phyloP scores from a whole-genome alignment of 2,797 vertebrate species.

The Dromococcyx pavoninus region DNA sequence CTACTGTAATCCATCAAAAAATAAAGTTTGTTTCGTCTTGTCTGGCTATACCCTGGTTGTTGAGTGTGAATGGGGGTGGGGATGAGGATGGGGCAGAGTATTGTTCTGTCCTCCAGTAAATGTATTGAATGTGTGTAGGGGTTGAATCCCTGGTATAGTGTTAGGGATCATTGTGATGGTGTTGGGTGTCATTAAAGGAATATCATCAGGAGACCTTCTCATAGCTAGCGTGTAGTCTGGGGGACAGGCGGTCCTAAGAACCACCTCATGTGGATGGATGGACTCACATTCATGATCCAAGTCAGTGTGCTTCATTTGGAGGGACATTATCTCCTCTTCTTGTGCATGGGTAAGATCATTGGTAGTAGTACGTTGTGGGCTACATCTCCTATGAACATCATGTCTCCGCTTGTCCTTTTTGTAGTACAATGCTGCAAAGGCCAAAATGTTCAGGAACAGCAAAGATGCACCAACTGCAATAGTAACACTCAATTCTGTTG shows the following conservation, averaged over 20 bases:
- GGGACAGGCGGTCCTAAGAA: constrained; percentile 97
- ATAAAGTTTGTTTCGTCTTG: constrained; percentile 81
- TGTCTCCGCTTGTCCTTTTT: constrained; percentile 98
- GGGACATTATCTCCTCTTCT: constrained; percentile 99
- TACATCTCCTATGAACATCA: constrained; percentile 94
- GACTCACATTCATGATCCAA: constrained; percentile 96
- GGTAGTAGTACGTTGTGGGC: constrained; percentile 90
- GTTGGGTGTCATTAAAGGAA: constrained; percentile 99
- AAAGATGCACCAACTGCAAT: constrained; percentile 97
- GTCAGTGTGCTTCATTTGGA: constrained; percentile 99
- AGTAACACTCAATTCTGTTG: constrained; percentile 96
- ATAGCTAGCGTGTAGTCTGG: constrained; percentile 99
- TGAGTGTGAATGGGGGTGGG: constrained; percentile 98
- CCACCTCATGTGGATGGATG: constrained; percentile 95
- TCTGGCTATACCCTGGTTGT: constrained; percentile 99
- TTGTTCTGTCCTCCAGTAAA: constrained; percentile 96
- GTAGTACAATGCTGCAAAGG: constrained; percentile 97
- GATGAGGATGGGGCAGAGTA: constrained; percentile 93
- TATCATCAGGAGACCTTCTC: constrained; percentile 97
- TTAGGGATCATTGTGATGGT: constrained; percentile 99
- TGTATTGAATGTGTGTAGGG: constrained; percentile 96
- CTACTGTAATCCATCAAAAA: constrained; percentile 83
- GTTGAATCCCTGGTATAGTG: constrained; percentile 93
- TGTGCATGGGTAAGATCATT: constrained; percentile 96
- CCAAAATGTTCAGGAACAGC: constrained; percentile 97